phyloP scores from a whole-genome alignment of 2,113 vertebrate genomes.

The Melospiza georgiana region DNA sequence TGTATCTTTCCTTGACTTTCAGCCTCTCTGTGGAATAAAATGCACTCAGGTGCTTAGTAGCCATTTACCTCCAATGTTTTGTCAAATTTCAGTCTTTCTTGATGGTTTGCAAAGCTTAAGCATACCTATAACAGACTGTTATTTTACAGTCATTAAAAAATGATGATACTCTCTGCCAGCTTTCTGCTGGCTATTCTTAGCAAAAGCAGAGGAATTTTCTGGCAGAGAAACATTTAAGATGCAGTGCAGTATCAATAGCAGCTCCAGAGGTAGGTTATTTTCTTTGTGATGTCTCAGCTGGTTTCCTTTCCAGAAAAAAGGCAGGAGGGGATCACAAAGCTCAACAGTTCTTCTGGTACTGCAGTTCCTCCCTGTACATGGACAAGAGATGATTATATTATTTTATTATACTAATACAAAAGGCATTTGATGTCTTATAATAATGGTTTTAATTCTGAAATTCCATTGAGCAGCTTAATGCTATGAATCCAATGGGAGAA shows the following conservation, averaged over 20 bases:
- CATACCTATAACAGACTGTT: background rate
- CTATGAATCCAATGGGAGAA: background rate
- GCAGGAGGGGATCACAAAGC: background rate
- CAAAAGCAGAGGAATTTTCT: conserved; percentile 38
- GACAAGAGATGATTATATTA: background rate
- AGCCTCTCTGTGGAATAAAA: background rate
- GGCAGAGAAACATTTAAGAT: conserved; percentile 27
- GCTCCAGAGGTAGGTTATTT: conserved; percentile 14
- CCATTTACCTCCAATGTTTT: background rate
- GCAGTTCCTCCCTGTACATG: background rate
- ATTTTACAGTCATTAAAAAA: conserved; percentile 50
- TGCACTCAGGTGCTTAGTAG: background rate
- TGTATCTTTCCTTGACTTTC: background rate
- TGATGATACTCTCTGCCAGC: conserved; percentile 13
- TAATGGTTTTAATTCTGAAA: background rate
- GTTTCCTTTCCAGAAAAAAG: conserved; percentile 17
- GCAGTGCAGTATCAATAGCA: background rate
- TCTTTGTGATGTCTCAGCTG: background rate
- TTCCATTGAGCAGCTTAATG: background rate
- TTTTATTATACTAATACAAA: background rate
- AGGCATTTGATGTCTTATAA: background rate
- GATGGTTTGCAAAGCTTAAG: background rate
- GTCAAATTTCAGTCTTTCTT: conserved; percentile 12
- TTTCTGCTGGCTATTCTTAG: conserved; percentile 20
- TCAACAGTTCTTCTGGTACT: background rate